Base-by-base conservation (phyloP, 35 echinoderm and acorn worm genomes). In the Anneissia japonica region DNA sequence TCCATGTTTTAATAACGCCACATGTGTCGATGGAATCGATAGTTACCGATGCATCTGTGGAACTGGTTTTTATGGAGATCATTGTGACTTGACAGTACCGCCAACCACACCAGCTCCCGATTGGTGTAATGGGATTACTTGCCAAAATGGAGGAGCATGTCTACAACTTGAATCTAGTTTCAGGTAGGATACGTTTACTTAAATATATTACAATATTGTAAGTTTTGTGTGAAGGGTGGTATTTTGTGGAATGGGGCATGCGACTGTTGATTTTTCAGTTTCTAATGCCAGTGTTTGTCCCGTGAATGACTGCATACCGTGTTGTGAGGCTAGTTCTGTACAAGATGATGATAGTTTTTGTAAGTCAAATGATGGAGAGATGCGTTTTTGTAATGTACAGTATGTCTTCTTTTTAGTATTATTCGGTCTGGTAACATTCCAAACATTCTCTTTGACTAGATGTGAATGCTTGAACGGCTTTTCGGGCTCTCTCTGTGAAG, bases 1-100 rank as follows among this genome's bases (percentile, higher is more conserved):
- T 77, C 76, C 76, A 32, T 77, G 76, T 77, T 37, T 34, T 77
- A 77, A 77, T 31, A 37, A 37, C 76, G 11, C 32, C 32, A 77
- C 76, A 12, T 77, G 76, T 81, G 6, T 38, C 10, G 79, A 81
- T 40, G 76, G 36, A 5, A 77, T 77, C 31, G 23, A 32, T 32
- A 26, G 10, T 35, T 77, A 77, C 36, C 31, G n/a, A 37, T 77
- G 76, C 23, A 2, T 17, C 31, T 77, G 76, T 32, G 23, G 23
- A 16, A 35, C 32, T 32, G 76, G 76, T 5, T 77, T 34, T 11
- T 77, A 34, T 34, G 76, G 76, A 3, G 76, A 77, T 1, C 5
- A 23, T 11, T 64, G 51, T 64, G 51, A 64, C 26, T 64, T 64
- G 51, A 64, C 51, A 26, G 2, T 23, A 64, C 51, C 51, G 2